phyloP scores from a whole-genome alignment of 2,113 vertebrate genomes.

The human (Homo sapiens) region DNA sequence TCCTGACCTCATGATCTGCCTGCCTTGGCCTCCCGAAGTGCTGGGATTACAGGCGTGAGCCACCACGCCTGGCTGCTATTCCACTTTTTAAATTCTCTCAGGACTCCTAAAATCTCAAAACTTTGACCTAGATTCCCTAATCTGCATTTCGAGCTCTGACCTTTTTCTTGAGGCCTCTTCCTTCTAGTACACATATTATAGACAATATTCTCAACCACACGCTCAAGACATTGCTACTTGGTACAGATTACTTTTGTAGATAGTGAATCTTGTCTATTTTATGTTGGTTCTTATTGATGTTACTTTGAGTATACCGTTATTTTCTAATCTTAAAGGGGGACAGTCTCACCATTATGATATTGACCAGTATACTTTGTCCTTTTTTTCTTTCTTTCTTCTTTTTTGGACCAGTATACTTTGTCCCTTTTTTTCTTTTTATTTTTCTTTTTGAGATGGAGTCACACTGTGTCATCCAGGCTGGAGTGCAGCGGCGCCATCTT shows the following conservation, averaged over 20 bases:
- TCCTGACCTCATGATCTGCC: too few relatives aligned
- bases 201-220: not conserved
- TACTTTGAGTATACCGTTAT: not conserved
- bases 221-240: not conserved
- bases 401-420: too few relatives aligned
- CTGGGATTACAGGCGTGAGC: too few relatives aligned
- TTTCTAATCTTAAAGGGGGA: not conserved
- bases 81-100: not conserved
- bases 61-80: not conserved
- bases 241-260: not conserved
- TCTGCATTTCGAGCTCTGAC: not conserved
- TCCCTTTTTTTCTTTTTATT: too few relatives aligned
- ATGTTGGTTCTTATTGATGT: not conserved
- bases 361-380: not conserved
- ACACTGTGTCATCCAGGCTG: too few relatives aligned
- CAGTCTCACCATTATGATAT: accelerated
- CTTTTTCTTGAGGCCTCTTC: not conserved
- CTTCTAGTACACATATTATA: not conserved
- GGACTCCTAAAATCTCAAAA: not conserved
- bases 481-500: too few relatives aligned
- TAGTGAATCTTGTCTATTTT: not conserved
- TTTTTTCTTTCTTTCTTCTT: not conserved
- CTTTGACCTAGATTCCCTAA: not conserved
- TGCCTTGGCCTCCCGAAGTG: too few relatives aligned
- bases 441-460: too few relatives aligned